A percentile compares a stretch with the other conserved stretches of the same genome.
Conservation (phyloP, 2,797 vertebrate species). For the Muraenolepis orangiensis region DNA sequence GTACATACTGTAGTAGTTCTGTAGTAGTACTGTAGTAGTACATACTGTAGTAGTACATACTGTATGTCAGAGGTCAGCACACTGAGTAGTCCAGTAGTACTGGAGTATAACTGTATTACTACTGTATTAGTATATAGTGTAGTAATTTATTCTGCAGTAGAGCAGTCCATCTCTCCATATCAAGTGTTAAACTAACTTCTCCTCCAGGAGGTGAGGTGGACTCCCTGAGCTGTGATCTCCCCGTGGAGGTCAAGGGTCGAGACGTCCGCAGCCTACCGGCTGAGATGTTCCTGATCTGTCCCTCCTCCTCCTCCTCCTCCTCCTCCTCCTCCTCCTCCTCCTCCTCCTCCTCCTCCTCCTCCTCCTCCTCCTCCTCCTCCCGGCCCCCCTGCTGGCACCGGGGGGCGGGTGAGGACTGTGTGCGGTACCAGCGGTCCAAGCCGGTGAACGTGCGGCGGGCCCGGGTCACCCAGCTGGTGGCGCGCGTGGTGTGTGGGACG, state of each 20-base stretch:
- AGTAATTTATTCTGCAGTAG: too few species aligned
- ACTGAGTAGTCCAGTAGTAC: too few species aligned
- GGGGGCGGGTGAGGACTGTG: constrained; percentile 74
- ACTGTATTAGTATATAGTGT: too few species aligned
- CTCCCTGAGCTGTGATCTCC: constrained; percentile 85
- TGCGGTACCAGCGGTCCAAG: constrained; percentile 83
- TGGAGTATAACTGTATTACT: too few species aligned
- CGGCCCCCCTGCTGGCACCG: constrained; percentile 47
- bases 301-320: constrained; percentile 59
- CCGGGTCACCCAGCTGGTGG: constrained; percentile 89
- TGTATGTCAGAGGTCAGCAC: too few species aligned
- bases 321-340: background rate
- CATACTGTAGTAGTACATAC: too few species aligned
- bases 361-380: background rate
- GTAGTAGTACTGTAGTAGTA: too few species aligned
- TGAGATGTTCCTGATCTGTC: constrained; percentile 95
- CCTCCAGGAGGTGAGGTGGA: constrained; percentile 79
- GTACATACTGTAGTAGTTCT: too few species aligned
- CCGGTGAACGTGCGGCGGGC: constrained; percentile 87
- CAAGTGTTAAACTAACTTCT: too few species aligned
- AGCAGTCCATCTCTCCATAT: background rate
- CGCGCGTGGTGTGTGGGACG: constrained; percentile 88
- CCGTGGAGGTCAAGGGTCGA: constrained; percentile 84
- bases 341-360: constrained; percentile 31
- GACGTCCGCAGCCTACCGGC: constrained; percentile 90